phyloP scores from a whole-genome alignment of 2,113 vertebrate species.

The Alexandromys fortis region DNA sequence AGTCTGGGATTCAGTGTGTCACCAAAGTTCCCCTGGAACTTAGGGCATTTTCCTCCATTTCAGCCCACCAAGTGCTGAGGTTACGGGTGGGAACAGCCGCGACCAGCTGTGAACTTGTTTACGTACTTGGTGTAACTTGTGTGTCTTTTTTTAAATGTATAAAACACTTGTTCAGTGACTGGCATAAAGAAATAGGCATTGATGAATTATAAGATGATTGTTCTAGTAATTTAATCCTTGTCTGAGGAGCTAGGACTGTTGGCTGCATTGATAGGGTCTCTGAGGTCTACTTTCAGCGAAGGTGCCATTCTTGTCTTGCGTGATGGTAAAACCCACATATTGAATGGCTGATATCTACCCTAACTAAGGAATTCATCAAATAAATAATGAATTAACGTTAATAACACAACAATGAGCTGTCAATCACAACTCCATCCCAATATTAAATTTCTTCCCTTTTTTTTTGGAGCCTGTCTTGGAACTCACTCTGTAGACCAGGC shows the following conservation, averaged over 20 bases:
- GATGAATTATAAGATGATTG: not conserved
- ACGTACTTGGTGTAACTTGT: not conserved
- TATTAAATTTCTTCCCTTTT: not conserved
- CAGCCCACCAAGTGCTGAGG: too few species aligned
- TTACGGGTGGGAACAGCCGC: not conserved
- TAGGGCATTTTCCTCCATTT: not conserved
- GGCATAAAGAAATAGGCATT: not conserved
- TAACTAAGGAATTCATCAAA: not conserved
- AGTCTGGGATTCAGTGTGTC: not conserved
- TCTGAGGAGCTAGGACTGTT: not conserved
- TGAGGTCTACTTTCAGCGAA: not conserved
- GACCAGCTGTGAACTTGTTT: not conserved
- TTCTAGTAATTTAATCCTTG: not conserved
- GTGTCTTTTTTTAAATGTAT: constrained; percentile 4
- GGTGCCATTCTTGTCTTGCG: not conserved
- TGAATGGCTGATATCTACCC: not conserved
- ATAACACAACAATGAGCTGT: not conserved
- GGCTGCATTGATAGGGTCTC: not conserved
- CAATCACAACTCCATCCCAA: not conserved
- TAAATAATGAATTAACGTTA: not conserved
- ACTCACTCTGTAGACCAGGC: too few species aligned
- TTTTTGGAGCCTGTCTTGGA: too few species aligned
- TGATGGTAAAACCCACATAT: not conserved
- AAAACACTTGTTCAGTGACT: not conserved
- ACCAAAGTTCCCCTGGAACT: not conserved